Base-by-base conservation (phyloP, 2,888 invertebrate genomes). In the Mythimna vitellina region DNA sequence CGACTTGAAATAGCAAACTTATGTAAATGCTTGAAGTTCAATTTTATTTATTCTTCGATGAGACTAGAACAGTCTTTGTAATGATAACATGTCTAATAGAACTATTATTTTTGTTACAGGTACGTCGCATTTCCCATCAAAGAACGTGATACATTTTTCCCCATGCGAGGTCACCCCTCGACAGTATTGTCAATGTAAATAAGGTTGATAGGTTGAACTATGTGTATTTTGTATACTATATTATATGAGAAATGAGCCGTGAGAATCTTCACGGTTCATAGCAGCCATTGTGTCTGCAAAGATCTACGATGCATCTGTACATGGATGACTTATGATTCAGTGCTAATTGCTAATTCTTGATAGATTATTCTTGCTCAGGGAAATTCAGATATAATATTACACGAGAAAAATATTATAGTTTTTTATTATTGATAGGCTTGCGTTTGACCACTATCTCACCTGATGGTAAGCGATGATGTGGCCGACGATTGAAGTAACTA, bases 181-280 rank as follows among this genome's bases (percentile, higher is more conserved):
- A 77, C 82, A 86, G 85, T 85, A 82, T 82, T 81, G 84, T 83
- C 82, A 87, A 86, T 86, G 78, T 86, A 86, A 86, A 87, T 84
- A 87, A 86, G 86, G 88, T 83, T 88, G 86, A 82, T 87, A 85
- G 84, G 86, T 85, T 81, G 72, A 70, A 78, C 73, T 80, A 76
- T 63, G 61, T 76, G 63, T 80, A 78, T 85, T 82, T 76, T 77
- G 82, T 88, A 83, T 49, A 38, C 29, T 64, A 22, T 89, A 89
- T 88, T 90, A 86, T 89, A 89, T 92, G 93, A 89, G 93, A 93
- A 93, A 87, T 89, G 89, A 89, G 85, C 80, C 92, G 92, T 93
- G 94, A 65, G 94, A 92, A 87, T 65, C 78, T 79, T 83, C 84
- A 85, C 85, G 82, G 76, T 88, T 85, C 80, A 80, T 82, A 64